A percentile compares a stretch with the other conserved stretches of the same genome.
Conservation (phyloP, 1,140 invertebrate species). For the Pseudomyrmex gracilis region DNA sequence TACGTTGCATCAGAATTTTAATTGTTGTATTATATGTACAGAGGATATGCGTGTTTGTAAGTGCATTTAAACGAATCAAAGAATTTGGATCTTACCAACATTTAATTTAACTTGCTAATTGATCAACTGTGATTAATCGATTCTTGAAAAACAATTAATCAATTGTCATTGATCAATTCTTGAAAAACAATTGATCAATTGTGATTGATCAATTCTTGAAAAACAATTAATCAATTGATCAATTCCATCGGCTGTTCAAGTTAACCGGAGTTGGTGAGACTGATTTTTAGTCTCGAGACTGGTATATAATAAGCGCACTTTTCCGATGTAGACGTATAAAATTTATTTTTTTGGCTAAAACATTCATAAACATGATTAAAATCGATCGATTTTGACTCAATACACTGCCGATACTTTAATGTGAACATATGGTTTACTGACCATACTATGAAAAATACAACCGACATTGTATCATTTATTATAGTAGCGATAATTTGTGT, state of each 20-base stretch:
- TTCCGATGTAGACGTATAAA: neutral
- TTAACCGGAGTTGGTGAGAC: too few species aligned
- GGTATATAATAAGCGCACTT: conserved; percentile 15
- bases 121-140: too few species aligned
- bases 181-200: too few species aligned
- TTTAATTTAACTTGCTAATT: too few species aligned
- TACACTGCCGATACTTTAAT: conserved; percentile 44
- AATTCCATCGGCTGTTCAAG: too few species aligned
- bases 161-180: too few species aligned
- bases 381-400: conserved; percentile 3
- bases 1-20: conserved; percentile 12
- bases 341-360: conserved; percentile 14
- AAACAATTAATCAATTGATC: too few species aligned
- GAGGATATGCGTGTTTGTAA: conserved; percentile 27
- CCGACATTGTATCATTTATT: conserved; percentile 14
- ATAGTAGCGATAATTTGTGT: neutral
- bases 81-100: neutral
- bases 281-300: neutral
- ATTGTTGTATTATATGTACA: conserved; percentile 53
- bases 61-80: conserved; percentile 22
- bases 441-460: neutral
- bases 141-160: too few species aligned
- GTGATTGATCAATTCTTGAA: too few species aligned
- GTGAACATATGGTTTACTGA: conserved; percentile 3
- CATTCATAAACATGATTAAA: neutral